Base-by-base conservation (phyloP, 1,140 invertebrate genomes). In the Ips nitidus region DNA sequence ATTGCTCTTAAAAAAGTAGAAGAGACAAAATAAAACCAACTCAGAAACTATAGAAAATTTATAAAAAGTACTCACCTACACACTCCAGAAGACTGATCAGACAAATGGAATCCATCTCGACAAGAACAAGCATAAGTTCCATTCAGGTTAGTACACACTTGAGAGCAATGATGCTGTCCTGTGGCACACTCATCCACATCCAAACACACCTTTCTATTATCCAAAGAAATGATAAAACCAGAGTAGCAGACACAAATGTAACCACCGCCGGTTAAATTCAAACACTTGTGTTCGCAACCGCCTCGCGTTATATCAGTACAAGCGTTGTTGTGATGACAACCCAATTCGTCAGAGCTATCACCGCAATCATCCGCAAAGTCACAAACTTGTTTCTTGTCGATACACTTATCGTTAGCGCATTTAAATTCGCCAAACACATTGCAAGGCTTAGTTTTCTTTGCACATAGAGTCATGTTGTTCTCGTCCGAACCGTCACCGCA, bases 401-500 rank as follows among this genome's bases (percentile, higher is more conserved):
- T 88, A 79, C 97, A 99, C 66, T 92, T 91, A 61, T 92, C 90
- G 82, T 98, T 98, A 41, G 90, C 88, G 81, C 98, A 99, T 73
- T 93, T 90, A 77, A 91, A 96, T 80, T 95, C 91, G 1, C 82
- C 82, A 66, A 87, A 85, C 0, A 88, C 84, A 75, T 93, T 88
- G 79, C 92, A 94, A 3, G 89, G 87, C 70, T 89, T 87, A 52
- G 86, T 83, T 69, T 86, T 86, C n/a, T 85, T 83, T 1, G 88
- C 86, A 76, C 93, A 97, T 57, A 94, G 81, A 1, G 91, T 95
- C 86, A 94, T 91, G 82, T 95, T 94, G 77, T 96, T 96, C 81
- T 97, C 95, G 79, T 97, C 94, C 1, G 91, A 93, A 45, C 93
- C 92, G 80, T 98, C 96, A 37, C 92, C 92, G 81, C 96, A 98